These are phyloP conservation scores for Barnardius zonarius DNA, from an alignment of 2,113 vertebrate genomes.

Conservation along the genomic window DNA sequence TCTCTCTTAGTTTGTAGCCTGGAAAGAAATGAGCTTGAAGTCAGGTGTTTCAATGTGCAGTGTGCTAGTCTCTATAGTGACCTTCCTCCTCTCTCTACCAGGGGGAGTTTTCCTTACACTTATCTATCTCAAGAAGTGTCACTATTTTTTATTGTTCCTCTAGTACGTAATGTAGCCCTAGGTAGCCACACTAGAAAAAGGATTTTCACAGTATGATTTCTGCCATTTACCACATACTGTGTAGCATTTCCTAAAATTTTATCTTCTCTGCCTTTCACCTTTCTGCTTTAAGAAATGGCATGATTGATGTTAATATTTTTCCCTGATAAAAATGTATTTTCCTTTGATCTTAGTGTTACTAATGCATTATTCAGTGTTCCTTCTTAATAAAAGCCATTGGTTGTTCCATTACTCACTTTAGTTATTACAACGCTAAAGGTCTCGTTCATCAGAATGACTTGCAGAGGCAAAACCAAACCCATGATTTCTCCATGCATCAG, in stretches of 20 bases:
- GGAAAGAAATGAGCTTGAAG: background rate
- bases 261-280: conserved; percentile 1
- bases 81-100: background rate
- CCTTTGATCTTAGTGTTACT: conserved; percentile 32
- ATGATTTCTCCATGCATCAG: background rate
- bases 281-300: background rate
- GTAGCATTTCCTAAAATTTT: background rate
- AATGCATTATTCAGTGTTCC: conserved; percentile 65
- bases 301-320: conserved; percentile 50
- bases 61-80: background rate
- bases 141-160: conserved; percentile 16
- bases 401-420: conserved; percentile 46
- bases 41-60: background rate
- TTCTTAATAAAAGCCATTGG: conserved; percentile 62
- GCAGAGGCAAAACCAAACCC: conserved; percentile 19
- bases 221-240: background rate
- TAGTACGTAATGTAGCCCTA: conserved; percentile 5
- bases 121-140: background rate
- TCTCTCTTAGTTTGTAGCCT: background rate
- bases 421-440: conserved; percentile 55
- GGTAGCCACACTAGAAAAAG: background rate
- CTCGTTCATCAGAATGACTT: conserved; percentile 44
- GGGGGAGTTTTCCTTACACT: background rate
- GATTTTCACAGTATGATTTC: conserved; percentile 17
- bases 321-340: conserved; percentile 41